phyloP scores from a whole-genome alignment of 2,797 vertebrate genomes.

The Crocidura indochinensis region DNA sequence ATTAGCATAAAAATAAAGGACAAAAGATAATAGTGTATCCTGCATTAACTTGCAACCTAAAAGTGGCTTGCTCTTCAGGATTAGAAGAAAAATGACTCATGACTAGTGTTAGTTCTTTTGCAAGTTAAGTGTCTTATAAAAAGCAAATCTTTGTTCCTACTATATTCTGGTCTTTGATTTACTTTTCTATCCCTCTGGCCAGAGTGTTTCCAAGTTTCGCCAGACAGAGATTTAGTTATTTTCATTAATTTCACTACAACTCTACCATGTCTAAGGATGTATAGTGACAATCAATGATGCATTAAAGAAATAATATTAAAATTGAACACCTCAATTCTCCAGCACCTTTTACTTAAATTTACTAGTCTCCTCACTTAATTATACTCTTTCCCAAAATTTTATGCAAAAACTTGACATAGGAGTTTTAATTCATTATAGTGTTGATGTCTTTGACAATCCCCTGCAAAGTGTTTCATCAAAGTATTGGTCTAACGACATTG shows the following conservation, averaged over 20 bases:
- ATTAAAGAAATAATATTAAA: background rate
- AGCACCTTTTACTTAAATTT: background rate
- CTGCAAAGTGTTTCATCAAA: constrained; percentile 9
- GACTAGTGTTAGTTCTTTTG: background rate
- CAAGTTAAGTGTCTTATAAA: background rate
- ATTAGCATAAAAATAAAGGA: background rate
- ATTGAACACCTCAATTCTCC: background rate
- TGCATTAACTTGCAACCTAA: background rate
- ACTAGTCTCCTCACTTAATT: background rate
- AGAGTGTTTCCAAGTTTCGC: background rate
- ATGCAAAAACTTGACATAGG: constrained; percentile 28
- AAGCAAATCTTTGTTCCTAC: background rate
- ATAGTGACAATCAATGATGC: background rate
- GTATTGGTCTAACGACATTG: constrained; percentile 36
- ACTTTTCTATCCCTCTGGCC: background rate
- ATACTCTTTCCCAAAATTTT: constrained; percentile 25
- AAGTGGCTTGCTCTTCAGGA: background rate
- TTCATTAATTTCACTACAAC: background rate
- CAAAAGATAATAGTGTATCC: background rate
- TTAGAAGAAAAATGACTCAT: background rate
- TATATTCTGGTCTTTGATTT: background rate
- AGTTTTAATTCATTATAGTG: background rate
- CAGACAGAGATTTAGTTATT: background rate
- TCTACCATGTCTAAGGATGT: background rate
- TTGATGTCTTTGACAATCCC: constrained; percentile 46